A percentile compares a stretch with the other conserved stretches of the same genome.
Evolutionary conservation across 2,797 vertebrate genomes (phyloP).

Genomic region (Mallotus villosus): DNA sequence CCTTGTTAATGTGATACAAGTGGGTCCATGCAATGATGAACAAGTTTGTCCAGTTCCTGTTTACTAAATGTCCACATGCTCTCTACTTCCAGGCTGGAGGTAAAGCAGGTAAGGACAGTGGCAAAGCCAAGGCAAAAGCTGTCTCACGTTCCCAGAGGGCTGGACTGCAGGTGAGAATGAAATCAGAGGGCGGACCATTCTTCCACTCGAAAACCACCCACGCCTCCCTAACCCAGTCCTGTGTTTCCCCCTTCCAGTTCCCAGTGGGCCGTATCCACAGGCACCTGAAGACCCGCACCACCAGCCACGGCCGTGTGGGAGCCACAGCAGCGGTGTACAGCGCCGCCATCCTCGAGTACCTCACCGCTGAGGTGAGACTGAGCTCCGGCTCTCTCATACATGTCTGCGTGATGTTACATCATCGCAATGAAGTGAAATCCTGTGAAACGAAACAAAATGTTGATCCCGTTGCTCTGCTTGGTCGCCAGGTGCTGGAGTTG

Average conservation of each 20-base stretch:
- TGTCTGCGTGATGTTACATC: neutral
- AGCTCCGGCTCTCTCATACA: too few relatives aligned
- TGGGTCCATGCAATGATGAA: neutral
- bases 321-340: slow-evolving; percentile 97
- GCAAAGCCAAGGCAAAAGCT: slow-evolving; percentile 95
- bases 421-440: too few relatives aligned
- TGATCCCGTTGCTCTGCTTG: neutral
- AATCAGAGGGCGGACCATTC: too few relatives aligned
- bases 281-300: slow-evolving; percentile 95
- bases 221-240: neutral
- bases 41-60: neutral
- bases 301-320: slow-evolving; percentile 91
- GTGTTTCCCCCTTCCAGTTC: slow-evolving; percentile 74
- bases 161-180: slow-evolving; percentile 86
- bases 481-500: slow-evolving; percentile 89
- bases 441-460: too few relatives aligned
- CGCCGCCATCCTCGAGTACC: slow-evolving; percentile 89
- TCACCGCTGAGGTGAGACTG: slow-evolving; percentile 28
- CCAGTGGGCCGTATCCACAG: slow-evolving; percentile 95
- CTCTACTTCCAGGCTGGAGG: slow-evolving; percentile 84
- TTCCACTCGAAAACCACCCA: too few relatives aligned
- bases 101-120: slow-evolving; percentile 96
- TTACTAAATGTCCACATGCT: neutral
- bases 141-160: slow-evolving; percentile 96
- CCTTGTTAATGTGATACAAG: too few relatives aligned